Conservation (phyloP, 2,888 invertebrate species). For the Troides oblongomaculatus region DNA sequence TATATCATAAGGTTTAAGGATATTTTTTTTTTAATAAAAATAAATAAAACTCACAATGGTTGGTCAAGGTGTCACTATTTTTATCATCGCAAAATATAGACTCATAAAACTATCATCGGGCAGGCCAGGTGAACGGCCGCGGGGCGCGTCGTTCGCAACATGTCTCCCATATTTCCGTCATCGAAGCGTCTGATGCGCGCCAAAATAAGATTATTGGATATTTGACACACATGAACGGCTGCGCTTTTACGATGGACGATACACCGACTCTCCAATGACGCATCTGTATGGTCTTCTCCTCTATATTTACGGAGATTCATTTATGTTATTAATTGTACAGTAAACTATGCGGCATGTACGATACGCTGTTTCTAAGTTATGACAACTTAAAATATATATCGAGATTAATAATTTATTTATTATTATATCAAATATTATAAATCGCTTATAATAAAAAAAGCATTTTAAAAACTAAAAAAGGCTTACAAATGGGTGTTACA, state of each 20-base stretch:
- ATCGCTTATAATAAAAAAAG: no score
- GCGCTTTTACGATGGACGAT: constrained; percentile 64
- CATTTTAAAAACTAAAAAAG: no score
- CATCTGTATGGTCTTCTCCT: constrained; percentile 59
- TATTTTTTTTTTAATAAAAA: no score
- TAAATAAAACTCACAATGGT: constrained; percentile 20
- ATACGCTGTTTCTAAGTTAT: not conserved
- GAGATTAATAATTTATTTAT: no score
- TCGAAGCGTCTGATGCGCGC: constrained; percentile 75
- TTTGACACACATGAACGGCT: constrained; percentile 70
- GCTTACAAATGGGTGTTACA: no score
- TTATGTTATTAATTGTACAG: constrained; percentile 44
- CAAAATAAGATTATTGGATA: constrained; percentile 79
- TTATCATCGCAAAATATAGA: constrained; percentile 62
- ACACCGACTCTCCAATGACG: constrained; percentile 66
- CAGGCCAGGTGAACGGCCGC: constrained; percentile 75
- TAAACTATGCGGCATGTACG: not conserved
- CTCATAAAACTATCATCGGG: constrained; percentile 69
- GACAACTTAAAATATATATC: not conserved
- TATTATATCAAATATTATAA: no score
- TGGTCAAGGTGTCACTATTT: constrained; percentile 73
- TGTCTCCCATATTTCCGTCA: constrained; percentile 75
- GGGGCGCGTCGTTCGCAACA: constrained; percentile 64
- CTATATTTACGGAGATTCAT: constrained; percentile 56
- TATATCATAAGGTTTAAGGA: no score